Evolutionary conservation across 2,797 vertebrate genomes (phyloP).

Genomic region (Lacerta viridis): DNA sequence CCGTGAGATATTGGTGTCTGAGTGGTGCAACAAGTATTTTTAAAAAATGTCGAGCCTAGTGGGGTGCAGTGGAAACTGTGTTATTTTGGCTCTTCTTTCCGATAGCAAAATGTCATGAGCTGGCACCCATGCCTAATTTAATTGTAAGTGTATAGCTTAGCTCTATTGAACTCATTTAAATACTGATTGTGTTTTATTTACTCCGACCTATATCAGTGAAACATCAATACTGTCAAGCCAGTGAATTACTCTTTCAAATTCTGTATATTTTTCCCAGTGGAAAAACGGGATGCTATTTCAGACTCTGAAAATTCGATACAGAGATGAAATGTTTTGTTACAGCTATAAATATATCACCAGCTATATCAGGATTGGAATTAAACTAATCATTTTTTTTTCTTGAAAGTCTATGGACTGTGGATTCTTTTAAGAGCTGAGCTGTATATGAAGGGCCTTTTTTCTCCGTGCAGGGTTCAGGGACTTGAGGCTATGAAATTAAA

Average conservation of each 20-base stretch:
- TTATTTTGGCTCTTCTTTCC: background rate
- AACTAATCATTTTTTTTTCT: background rate
- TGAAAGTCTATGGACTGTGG: background rate
- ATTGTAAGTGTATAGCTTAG: background rate
- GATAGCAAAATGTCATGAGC: background rate
- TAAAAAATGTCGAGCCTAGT: background rate
- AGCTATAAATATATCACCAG: slow-evolving; percentile 59
- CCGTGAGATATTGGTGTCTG: background rate
- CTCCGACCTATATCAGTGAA: background rate
- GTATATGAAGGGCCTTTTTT: background rate
- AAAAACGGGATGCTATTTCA: background rate
- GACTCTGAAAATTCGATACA: slow-evolving; percentile 45
- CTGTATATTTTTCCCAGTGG: background rate
- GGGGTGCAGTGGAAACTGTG: background rate
- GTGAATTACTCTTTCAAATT: background rate
- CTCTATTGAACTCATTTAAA: background rate
- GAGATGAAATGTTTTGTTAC: slow-evolving; percentile 60
- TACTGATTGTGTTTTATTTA: background rate
- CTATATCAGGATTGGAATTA: slow-evolving; percentile 49
- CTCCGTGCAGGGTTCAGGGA: background rate
- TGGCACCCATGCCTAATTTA: background rate
- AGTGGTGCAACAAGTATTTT: background rate
- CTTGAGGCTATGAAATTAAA: background rate
- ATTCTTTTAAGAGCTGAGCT: background rate
- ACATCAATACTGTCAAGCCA: background rate